phyloP scores from a whole-genome alignment of 1,140 invertebrate genomes.

The Heliconius hewitsoni region DNA sequence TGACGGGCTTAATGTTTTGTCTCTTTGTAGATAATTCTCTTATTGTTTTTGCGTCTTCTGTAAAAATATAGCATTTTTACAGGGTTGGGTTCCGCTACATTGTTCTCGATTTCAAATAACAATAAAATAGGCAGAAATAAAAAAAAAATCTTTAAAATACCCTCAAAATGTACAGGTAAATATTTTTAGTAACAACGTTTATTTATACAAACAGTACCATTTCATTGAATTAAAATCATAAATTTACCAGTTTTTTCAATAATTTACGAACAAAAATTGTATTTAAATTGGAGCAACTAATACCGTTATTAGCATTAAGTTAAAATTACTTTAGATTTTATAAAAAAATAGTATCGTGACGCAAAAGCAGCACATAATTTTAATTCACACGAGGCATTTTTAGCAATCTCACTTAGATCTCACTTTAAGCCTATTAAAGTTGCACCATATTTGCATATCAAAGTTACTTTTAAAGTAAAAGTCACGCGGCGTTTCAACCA shows the following conservation, averaged over 20 bases:
- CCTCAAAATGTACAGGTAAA: too few relatives aligned
- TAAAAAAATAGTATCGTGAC: not conserved
- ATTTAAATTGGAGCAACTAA: conserved; percentile 5
- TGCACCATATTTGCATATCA: conserved; percentile 35
- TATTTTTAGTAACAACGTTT: too few relatives aligned
- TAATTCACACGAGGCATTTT: conserved; percentile 28
- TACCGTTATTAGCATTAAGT: not conserved
- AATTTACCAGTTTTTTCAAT: not conserved
- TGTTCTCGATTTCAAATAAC: too few relatives aligned
- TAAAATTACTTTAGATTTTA: conserved; percentile 3
- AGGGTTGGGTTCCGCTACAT: too few relatives aligned
- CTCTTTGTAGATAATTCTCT: too few relatives aligned
- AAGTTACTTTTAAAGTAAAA: conserved; percentile 14
- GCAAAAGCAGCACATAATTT: conserved; percentile 23
- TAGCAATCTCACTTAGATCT: conserved; percentile 9
- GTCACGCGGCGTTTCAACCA: not conserved
- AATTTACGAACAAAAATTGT: not conserved
- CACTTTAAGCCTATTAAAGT: conserved; percentile 36
- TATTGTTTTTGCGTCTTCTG: not conserved
- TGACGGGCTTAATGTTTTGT: too few relatives aligned
- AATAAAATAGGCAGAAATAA: too few relatives aligned
- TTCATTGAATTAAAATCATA: not conserved
- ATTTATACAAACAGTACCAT: too few relatives aligned
- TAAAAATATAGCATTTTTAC: not conserved
- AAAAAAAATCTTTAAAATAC: too few relatives aligned